Evolutionary conservation across 2,888 invertebrate genomes (phyloP).

Genomic region (Troglohyphantes excavatus): DNA sequence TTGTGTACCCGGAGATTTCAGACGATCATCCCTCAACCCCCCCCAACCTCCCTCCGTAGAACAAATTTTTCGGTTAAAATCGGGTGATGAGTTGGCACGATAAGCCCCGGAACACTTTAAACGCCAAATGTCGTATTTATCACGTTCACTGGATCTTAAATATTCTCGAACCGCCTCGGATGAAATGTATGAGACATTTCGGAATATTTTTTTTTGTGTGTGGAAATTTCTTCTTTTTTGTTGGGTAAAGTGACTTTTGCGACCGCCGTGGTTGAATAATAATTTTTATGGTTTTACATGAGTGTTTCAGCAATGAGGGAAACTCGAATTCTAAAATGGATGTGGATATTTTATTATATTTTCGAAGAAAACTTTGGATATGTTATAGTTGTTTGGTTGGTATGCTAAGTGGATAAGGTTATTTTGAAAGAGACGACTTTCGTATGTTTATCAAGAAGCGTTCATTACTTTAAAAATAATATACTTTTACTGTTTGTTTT

Average conservation of each 20-base stretch:
- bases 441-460: too few relatives aligned
- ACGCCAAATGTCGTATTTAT: constrained; percentile 65
- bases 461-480: too few relatives aligned
- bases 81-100: constrained; percentile 47
- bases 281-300: constrained; percentile 24
- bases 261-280: constrained; percentile 45
- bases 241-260: not conserved
- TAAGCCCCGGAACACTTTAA: constrained; percentile 56
- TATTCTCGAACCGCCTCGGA: constrained; percentile 8
- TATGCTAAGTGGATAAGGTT: too few relatives aligned
- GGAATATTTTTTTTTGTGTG: not conserved
- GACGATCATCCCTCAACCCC: constrained; percentile 1
- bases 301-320: not conserved
- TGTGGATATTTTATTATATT: not conserved
- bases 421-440: too few relatives aligned
- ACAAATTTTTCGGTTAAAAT: constrained; percentile 47
- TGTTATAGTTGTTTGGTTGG: not conserved
- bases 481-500: too few relatives aligned
- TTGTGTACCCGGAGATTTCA: constrained; percentile 27
- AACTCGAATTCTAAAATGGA: not conserved
- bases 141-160: constrained; percentile 61
- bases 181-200: not conserved
- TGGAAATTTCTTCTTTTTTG: not conserved
- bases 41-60: constrained; percentile 25
- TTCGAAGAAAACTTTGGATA: not conserved